Percentiles rank a stretch among this genome's conserved stretches.
These are phyloP conservation scores for Panopea generosa DNA, from an alignment of 2,888 invertebrate genomes.

Conservation along the genomic window DNA sequence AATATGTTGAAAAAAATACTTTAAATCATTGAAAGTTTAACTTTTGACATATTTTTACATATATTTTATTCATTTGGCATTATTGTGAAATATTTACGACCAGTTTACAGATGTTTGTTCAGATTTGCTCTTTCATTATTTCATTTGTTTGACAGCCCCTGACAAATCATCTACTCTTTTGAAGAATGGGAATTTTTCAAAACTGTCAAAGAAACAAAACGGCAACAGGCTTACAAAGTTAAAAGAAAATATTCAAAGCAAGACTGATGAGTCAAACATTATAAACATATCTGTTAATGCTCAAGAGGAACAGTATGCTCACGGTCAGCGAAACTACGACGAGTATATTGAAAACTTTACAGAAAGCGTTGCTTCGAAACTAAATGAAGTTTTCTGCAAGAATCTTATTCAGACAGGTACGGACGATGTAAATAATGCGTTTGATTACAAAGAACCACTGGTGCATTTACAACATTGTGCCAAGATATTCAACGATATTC, in stretches of 20 bases:
- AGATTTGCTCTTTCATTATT: too few relatives aligned
- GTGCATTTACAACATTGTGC: slow-evolving; percentile 62
- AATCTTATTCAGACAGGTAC: neutral
- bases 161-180: too few relatives aligned
- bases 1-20: too few relatives aligned
- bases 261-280: slow-evolving; percentile 1
- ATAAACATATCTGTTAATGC: too few relatives aligned
- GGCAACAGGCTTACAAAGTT: slow-evolving; percentile 15
- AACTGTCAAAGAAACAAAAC: too few relatives aligned
- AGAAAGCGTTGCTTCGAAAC: slow-evolving; percentile 30
- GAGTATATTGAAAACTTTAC: slow-evolving; percentile 62
- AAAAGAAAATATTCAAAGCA: slow-evolving; percentile 19
- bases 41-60: too few relatives aligned
- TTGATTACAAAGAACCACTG: slow-evolving; percentile 52
- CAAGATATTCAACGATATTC: slow-evolving; percentile 24
- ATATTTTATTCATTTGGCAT: too few relatives aligned
- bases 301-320: neutral
- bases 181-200: too few relatives aligned
- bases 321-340: slow-evolving; percentile 22
- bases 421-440: slow-evolving; percentile 19
- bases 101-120: too few relatives aligned
- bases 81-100: too few relatives aligned
- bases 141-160: too few relatives aligned
- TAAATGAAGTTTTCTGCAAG: slow-evolving; percentile 34
- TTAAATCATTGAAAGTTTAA: too few relatives aligned